phyloP scores from a whole-genome alignment of 2,888 invertebrate species.

The Habroteleia sp. region DNA sequence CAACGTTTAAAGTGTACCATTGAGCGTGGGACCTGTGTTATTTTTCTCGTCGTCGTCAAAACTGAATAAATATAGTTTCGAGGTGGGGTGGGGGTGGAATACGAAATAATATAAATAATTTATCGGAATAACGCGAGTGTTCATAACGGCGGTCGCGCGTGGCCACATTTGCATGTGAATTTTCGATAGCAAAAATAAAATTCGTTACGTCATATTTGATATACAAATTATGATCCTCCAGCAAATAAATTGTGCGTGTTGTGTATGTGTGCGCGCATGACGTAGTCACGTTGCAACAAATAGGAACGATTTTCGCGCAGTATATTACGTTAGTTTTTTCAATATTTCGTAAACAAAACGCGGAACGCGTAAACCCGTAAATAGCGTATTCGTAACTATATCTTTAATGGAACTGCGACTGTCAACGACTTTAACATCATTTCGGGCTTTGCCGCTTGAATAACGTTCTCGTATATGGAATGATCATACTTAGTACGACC shows the following conservation, averaged over 20 bases:
- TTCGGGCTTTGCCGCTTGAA: slow-evolving; percentile 21
- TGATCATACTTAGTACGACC: slow-evolving; percentile 11
- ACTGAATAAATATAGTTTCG: too few relatives aligned
- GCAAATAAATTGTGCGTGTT: slow-evolving; percentile 37
- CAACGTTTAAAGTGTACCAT: slow-evolving; percentile 7
- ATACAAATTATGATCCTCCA: slow-evolving; percentile 50
- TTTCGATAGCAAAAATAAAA: slow-evolving; percentile 47
- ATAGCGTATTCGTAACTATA: slow-evolving; percentile 33
- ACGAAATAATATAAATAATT: slow-evolving; percentile 15
- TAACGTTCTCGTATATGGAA: slow-evolving; percentile 5
- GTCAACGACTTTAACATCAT: slow-evolving; percentile 17
- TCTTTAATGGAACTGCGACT: slow-evolving; percentile 21
- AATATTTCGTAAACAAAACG: slow-evolving; percentile 52
- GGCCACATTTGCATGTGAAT: slow-evolving; percentile 27
- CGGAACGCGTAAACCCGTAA: slow-evolving; percentile 39
- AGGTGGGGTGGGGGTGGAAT: too few relatives aligned
- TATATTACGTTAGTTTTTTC: slow-evolving; percentile 56
- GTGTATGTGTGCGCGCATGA: slow-evolving; percentile 22
- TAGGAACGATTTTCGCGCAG: slow-evolving; percentile 46
- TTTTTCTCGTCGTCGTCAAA: slow-evolving; percentile 6
- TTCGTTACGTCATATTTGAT: slow-evolving; percentile 48
- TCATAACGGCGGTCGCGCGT: not conserved
- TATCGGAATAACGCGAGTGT: not conserved
- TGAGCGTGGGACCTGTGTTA: slow-evolving; percentile 1
- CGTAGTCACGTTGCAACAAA: slow-evolving; percentile 31